A percentile compares a stretch with the other conserved stretches of the same genome.
Evolutionary conservation across 2,113 vertebrate genomes (phyloP).

Genomic region (Gymnocephalus cernua): DNA sequence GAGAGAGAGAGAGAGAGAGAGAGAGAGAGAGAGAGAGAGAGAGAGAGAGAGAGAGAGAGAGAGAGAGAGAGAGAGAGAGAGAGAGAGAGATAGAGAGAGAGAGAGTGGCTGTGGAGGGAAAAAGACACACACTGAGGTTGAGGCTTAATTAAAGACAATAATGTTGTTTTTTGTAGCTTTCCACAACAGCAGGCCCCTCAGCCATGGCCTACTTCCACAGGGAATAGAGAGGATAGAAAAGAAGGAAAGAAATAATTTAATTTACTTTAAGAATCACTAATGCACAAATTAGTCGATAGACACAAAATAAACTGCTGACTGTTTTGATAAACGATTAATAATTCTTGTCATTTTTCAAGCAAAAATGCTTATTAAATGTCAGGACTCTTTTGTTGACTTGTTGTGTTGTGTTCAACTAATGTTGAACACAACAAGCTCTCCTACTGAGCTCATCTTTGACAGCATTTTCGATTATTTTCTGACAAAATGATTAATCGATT

Average conservation of each 20-base stretch:
- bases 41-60: not conserved
- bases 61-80: not conserved
- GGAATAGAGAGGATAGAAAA: not conserved
- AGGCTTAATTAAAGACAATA: constrained; percentile 75
- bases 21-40: not conserved
- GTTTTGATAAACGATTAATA: not conserved
- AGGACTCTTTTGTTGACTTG: no score
- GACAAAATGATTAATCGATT: not conserved
- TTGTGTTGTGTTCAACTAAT: no score
- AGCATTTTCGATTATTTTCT: not conserved
- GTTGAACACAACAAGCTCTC: not conserved
- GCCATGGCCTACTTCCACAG: constrained; percentile 45
- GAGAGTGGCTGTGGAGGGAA: constrained; percentile 10
- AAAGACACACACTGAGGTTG: constrained; percentile 32
- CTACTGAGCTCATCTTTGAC: not conserved
- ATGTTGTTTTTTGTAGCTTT: constrained; percentile 66
- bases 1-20: not conserved
- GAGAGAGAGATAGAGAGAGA: no score
- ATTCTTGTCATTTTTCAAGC: not conserved
- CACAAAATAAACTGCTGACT: not conserved
- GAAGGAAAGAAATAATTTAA: constrained; percentile 6
- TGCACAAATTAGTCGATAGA: not conserved
- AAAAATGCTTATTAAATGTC: not conserved
- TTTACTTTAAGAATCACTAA: no score
- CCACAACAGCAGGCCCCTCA: constrained; percentile 50